Percentiles rank a stretch among this genome's conserved stretches.
Evolutionary conservation across 2,888 invertebrate species (phyloP).

Genomic region (Drosophila pseudotakahashii): DNA sequence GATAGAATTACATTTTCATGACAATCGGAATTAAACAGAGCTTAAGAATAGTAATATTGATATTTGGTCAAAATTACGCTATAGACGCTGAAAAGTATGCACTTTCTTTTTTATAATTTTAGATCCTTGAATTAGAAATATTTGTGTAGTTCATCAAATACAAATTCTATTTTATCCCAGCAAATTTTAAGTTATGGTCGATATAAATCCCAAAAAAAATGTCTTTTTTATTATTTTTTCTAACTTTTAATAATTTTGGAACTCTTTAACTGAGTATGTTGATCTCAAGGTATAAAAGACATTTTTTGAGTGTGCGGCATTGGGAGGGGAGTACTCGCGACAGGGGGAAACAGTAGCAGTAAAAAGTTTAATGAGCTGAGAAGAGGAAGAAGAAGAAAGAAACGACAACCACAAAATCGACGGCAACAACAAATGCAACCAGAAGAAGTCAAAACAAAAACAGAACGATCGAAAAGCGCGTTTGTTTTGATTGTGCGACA

Average conservation of each 20-base stretch:
- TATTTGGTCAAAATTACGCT: too few relatives aligned
- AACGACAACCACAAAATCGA: conserved; percentile 24
- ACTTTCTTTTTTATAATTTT: too few relatives aligned
- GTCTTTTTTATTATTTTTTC: neutral
- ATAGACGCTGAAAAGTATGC: neutral
- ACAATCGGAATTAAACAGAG: too few relatives aligned
- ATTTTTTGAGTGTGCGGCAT: conserved; percentile 2
- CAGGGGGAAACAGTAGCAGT: conserved; percentile 68
- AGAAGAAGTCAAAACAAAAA: conserved; percentile 34
- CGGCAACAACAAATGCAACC: conserved; percentile 21
- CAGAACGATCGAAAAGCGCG: conserved; percentile 63
- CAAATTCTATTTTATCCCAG: too few relatives aligned
- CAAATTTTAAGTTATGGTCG: too few relatives aligned
- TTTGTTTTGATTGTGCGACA: conserved; percentile 77
- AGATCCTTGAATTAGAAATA: too few relatives aligned
- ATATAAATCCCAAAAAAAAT: too few relatives aligned
- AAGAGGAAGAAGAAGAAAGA: conserved; percentile 19
- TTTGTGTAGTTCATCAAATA: too few relatives aligned
- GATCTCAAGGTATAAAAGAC: neutral
- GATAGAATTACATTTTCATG: too few relatives aligned
- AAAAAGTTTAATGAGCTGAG: conserved; percentile 65
- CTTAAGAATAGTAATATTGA: neutral
- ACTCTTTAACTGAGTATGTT: neutral
- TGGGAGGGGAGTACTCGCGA: conserved; percentile 9
- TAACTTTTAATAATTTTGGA: neutral